These are phyloP conservation scores for Aelia acuminata DNA, from an alignment of 2,888 invertebrate species.

Conservation along the genomic window DNA sequence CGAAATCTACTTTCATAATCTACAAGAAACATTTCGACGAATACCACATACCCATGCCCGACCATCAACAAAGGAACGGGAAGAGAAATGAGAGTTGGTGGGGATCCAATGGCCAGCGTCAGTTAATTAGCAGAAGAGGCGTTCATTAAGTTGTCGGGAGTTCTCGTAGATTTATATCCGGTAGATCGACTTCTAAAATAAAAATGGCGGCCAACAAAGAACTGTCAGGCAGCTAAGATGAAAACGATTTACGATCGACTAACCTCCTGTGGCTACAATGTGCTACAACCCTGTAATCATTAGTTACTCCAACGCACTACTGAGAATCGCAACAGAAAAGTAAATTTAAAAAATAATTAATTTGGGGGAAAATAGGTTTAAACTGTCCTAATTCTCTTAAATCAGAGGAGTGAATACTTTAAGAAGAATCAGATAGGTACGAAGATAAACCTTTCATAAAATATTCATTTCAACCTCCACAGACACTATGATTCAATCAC, in stretches of 20 bases:
- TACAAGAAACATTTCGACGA: not conserved
- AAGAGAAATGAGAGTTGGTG: not conserved
- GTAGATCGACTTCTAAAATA: not conserved
- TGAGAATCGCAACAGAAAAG: no score
- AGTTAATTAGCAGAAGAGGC: conserved; percentile 36
- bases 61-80: not conserved
- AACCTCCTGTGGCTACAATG: not conserved
- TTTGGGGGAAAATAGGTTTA: no score
- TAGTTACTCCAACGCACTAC: not conserved
- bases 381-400: no score
- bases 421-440: no score
- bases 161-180: conserved; percentile 26
- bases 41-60: not conserved
- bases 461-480: no score
- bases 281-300: not conserved
- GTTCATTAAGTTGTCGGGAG: conserved; percentile 44
- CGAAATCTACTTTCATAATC: not conserved
- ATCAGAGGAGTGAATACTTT: no score
- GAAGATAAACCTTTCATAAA: no score
- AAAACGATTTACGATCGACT: not conserved
- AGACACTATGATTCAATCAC: no score
- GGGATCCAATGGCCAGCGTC: not conserved
- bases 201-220: conserved; percentile 47
- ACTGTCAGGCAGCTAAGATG: not conserved
- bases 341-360: no score